These are phyloP conservation scores for Zosterops pallidus DNA, from an alignment of 2,113 vertebrate species.

Conservation along the genomic window DNA sequence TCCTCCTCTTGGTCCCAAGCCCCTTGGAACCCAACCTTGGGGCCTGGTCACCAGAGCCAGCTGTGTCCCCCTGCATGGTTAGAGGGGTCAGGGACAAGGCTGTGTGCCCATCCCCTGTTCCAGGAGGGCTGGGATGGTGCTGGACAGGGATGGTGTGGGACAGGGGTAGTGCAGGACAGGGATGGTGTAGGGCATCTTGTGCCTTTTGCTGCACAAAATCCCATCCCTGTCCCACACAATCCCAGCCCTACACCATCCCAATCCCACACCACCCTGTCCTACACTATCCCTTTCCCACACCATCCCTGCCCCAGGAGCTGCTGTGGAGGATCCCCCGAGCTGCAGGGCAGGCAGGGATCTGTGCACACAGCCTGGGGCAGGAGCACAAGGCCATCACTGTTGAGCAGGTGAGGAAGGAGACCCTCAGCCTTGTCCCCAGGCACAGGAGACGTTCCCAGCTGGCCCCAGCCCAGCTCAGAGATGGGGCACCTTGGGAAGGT, in stretches of 20 bases:
- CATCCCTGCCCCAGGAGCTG: neutral
- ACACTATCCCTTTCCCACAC: too few species aligned
- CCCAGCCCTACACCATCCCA: neutral
- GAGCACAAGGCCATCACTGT: fast-evolving
- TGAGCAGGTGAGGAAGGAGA: neutral
- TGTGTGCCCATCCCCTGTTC: neutral
- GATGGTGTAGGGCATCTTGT: neutral
- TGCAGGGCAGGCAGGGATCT: neutral
- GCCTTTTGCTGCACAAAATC: neutral
- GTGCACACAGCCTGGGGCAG: neutral
- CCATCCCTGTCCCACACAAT: neutral
- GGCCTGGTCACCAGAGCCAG: neutral
- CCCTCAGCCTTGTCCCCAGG: neutral
- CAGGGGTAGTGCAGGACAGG: too few species aligned
- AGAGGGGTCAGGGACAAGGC: neutral
- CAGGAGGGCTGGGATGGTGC: too few species aligned
- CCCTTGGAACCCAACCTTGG: neutral
- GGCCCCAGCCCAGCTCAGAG: neutral
- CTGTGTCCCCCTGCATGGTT: fast-evolving
- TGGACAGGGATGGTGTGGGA: too few species aligned
- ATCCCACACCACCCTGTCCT: too few species aligned
- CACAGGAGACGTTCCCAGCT: neutral
- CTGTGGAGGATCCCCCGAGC: fast-evolving
- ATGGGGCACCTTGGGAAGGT: fast-evolving
- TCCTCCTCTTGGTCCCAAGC: fast-evolving